Conservation (phyloP, 2,113 vertebrate species). For the Misgurnus mizolepis region DNA sequence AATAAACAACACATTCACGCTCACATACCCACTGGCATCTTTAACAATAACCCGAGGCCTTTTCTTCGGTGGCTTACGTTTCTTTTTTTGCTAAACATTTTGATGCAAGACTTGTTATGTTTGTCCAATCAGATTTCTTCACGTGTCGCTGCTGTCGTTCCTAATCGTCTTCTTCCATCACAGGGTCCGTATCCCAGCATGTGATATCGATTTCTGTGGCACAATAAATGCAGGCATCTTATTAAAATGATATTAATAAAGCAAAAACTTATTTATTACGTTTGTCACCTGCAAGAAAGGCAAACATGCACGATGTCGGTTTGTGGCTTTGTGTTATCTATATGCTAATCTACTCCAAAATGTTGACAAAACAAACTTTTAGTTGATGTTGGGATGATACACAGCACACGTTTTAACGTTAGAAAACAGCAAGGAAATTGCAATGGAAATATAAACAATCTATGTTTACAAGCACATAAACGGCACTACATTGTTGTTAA, state of each 20-base stretch:
- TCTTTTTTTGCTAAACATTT: constrained; percentile 69
- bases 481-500: neutral
- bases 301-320: neutral
- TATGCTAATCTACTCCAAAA: neutral
- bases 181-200: constrained; percentile 94
- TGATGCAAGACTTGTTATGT: constrained; percentile 69
- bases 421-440: too few relatives aligned
- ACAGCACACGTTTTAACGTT: too few relatives aligned
- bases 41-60: constrained; percentile 65
- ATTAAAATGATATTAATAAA: neutral
- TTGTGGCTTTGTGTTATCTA: neutral
- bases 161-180: constrained; percentile 88
- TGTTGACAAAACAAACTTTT: neutral
- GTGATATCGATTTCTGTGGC: constrained; percentile 93
- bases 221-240: constrained; percentile 11
- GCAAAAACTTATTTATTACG: too few relatives aligned
- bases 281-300: neutral
- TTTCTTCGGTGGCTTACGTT: constrained; percentile 65
- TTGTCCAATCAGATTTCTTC: constrained; percentile 61
- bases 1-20: constrained; percentile 60
- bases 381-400: too few relatives aligned
- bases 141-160: constrained; percentile 59
- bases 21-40: constrained; percentile 59
- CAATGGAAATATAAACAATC: neutral
- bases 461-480: constrained; percentile 1